phyloP scores from a whole-genome alignment of 2,888 invertebrate species.

The Cepaea hortensis region DNA sequence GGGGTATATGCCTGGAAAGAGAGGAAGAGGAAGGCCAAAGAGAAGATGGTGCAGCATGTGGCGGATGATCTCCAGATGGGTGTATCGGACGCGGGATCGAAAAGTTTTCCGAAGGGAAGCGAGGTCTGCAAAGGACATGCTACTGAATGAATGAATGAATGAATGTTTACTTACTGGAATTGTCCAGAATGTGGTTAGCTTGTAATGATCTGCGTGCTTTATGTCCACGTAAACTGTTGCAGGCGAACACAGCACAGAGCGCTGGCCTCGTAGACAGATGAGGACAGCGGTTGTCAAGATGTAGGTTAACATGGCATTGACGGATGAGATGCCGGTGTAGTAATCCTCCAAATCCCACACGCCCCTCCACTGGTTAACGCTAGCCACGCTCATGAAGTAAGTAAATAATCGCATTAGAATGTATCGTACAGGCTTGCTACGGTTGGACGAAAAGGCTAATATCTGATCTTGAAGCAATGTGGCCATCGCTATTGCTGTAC shows the following conservation, averaged over 20 bases:
- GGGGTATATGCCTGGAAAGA: no score
- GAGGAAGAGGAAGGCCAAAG: no score
- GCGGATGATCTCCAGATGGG: no score
- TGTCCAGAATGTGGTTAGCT: neutral
- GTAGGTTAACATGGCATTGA: conserved; percentile 8
- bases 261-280: neutral
- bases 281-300: neutral
- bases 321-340: conserved; percentile 3
- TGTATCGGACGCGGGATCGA: no score
- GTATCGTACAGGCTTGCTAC: neutral
- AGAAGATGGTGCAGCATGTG: no score
- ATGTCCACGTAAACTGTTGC: conserved; percentile 5
- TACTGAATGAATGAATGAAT: no score
- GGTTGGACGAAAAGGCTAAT: neutral
- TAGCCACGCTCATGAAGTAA: conserved; percentile 11
- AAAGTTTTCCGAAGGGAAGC: no score
- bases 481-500: neutral
- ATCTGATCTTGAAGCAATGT: conserved; percentile 16
- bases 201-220: neutral
- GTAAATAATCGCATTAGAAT: conserved; percentile 21
- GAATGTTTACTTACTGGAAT: conserved; percentile 1
- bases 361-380: conserved; percentile 22
- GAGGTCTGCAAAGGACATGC: no score
- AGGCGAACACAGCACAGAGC: neutral
- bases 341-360: conserved; percentile 29